Percentiles rank a stretch among this genome's conserved stretches.
phyloP scores from a whole-genome alignment of 1,140 invertebrate genomes.

The Drosophila persimilis region DNA sequence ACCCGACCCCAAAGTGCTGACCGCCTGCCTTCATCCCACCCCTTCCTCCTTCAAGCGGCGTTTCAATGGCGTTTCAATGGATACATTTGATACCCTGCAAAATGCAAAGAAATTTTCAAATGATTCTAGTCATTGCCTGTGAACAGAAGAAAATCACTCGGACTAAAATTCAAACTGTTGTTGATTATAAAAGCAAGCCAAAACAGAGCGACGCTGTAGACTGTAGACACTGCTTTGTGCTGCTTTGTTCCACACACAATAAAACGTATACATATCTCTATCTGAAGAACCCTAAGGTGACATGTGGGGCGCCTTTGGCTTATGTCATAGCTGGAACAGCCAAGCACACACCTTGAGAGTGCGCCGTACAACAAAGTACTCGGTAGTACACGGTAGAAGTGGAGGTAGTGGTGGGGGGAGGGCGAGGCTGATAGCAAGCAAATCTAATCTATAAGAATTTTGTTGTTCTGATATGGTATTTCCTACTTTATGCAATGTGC shows the following conservation, averaged over 20 bases:
- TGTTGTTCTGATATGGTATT: constrained; percentile 45
- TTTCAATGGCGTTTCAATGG: neutral
- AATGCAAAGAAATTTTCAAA: too few relatives aligned
- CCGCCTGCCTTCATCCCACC: neutral
- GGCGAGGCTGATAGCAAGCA: constrained; percentile 25
- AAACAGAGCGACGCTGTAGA: constrained; percentile 4
- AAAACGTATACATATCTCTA: constrained; percentile 19
- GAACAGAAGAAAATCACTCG: constrained; percentile 12
- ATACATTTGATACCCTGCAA: too few relatives aligned
- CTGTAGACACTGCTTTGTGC: constrained; percentile 4
- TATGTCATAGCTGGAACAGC: constrained; percentile 33
- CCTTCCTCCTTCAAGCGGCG: neutral
- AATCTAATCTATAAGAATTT: constrained; percentile 30
- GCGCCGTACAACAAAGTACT: constrained; percentile 26
- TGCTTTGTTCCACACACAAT: constrained; percentile 28
- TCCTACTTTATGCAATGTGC: constrained; percentile 20
- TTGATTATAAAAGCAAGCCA: constrained; percentile 38
- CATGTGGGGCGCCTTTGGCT: constrained; percentile 21
- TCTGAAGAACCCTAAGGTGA: constrained; percentile 42
- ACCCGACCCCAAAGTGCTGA: constrained; percentile 9
- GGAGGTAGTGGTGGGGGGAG: neutral
- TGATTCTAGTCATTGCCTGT: too few relatives aligned
- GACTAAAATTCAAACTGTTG: constrained; percentile 48
- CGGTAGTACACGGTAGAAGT: neutral
- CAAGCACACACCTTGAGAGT: constrained; percentile 38